Base-by-base conservation (phyloP, 2,888 invertebrate genomes). In the Hypomecis atomaria region DNA sequence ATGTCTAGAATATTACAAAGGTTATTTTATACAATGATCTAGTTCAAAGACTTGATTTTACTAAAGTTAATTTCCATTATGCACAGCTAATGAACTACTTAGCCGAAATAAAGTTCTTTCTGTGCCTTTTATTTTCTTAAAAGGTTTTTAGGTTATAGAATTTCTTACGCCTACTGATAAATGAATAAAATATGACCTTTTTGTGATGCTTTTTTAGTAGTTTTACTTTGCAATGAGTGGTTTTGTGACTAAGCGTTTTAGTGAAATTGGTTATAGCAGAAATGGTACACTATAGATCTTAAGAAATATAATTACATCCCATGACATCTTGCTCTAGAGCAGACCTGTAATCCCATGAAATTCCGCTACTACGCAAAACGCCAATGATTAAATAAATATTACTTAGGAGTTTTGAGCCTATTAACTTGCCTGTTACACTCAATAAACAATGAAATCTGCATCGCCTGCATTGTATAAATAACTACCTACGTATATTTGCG, bases 21-120 rank as follows among this genome's bases (percentile, higher is more conserved):
- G 6, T 45, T 11, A 59, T 43, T 59, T 38, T 47, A 47, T 47
- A 37, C 5, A 56, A 53, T 45, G 47, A 53, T 44, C 45, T 38
- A 38, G 44, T 37, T 59, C 53, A 59, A 48, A 55, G 48, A 58
- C 49, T 36, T 50, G 47, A 60, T 54, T 48, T 55, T 36, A 43
- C 8, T 43, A 49, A 49, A 61, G 54, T 54, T 36, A 60, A 54
- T 60, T 53, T 54, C 33, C 45, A 60, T 60, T 54, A 50, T 59
- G 52, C 33, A 52, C 59, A 43, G 37, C 52, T 59, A 59, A 59
- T 52, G 59, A 59, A 50, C 59, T 59, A 49, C 50, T 59, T 59
- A 44, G 37, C 36, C n/a, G 23, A 50, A 44, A 59, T 56, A n/a
- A 56, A 56, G 38, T 23, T 56, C 56, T 47, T 47, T 56, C 11